Percentiles rank a stretch among this genome's conserved stretches.
These are phyloP conservation scores for Cremastinae sp. DNA, from an alignment of 2,888 invertebrate genomes.

Conservation along the genomic window DNA sequence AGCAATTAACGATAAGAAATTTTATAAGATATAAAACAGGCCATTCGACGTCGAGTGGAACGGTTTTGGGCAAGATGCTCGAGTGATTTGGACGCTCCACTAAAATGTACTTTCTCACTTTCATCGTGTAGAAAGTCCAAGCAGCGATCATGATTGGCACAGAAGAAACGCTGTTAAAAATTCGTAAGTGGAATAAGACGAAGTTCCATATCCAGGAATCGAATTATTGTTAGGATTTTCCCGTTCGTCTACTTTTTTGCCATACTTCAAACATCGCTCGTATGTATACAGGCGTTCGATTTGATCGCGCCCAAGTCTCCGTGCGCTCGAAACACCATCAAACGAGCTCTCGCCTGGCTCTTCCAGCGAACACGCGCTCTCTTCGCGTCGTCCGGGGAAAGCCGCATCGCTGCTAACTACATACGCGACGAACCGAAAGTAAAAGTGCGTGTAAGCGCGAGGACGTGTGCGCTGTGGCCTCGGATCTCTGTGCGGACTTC, in stretches of 20 bases:
- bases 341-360: constrained; percentile 42
- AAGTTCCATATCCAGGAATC: too few species aligned
- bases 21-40: too few species aligned
- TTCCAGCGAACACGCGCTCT: constrained; percentile 27
- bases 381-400: constrained; percentile 62
- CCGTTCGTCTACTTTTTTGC: not conserved
- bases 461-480: constrained; percentile 62
- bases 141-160: not conserved
- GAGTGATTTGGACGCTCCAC: too few species aligned
- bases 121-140: constrained; percentile 10
- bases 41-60: too few species aligned
- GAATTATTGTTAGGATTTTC: too few species aligned
- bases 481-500: constrained; percentile 33
- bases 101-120: constrained; percentile 1
- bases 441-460: constrained; percentile 62
- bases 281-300: too few species aligned
- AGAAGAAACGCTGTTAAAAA: too few species aligned
- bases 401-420: constrained; percentile 59
- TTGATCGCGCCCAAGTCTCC: too few species aligned
- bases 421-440: constrained; percentile 62
- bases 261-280: too few species aligned
- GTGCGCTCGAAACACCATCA: constrained; percentile 11
- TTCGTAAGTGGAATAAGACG: too few species aligned
- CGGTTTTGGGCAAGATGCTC: too few species aligned
- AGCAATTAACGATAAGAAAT: too few species aligned